Base-by-base conservation (phyloP, 1,140 invertebrate genomes). In the Cydia amplana region DNA sequence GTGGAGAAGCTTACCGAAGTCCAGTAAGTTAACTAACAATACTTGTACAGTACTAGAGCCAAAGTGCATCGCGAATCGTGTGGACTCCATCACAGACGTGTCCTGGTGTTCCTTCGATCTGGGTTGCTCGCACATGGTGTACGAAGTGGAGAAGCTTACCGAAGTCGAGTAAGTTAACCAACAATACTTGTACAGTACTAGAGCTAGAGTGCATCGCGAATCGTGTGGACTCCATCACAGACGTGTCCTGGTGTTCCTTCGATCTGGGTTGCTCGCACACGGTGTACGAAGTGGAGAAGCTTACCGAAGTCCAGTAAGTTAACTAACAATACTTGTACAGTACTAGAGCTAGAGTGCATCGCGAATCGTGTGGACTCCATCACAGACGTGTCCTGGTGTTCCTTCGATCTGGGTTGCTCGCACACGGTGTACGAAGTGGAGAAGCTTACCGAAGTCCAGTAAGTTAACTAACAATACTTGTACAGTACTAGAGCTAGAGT, bases 371-470 rank as follows among this genome's bases (percentile, higher is more conserved):
- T 92, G 73, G n/a, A n/a, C n/a, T n/a, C n/a, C n/a, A n/a, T n/a
- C n/a, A n/a, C 93, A 25, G 93, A 94, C 64, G 93, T 95, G 4
- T 93, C 94, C 60, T 91, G 91, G 43, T 96, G 96, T 77, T 79
- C 91, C n/a, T 96, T 95, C 84, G 94, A 96, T 78, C 25, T 88
- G 96, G 0, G 95, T 23, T 96, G 96, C 83, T 94, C 93, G 3
- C 95, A 96, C 79, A 96, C 95, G 0, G 95, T 96, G 0, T 96
- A 96, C 75, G 95, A 96, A 88, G 95, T 96, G 1, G 95, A 96
- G 82, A 96, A 96, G 85, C 91, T 96, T 0, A 94, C 93, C 40
- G 94, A 95, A 82, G 85, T 91, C 25, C 92, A 93, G 94, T 95
- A 85, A 86, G 90, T 82, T 51, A 32, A 32, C 32, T n/a, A n/a